Evolutionary conservation across 2,888 invertebrate genomes (phyloP), one percentile per base, ranked within the genome.

Genomic region (Sminthurides aquaticus): DNA sequence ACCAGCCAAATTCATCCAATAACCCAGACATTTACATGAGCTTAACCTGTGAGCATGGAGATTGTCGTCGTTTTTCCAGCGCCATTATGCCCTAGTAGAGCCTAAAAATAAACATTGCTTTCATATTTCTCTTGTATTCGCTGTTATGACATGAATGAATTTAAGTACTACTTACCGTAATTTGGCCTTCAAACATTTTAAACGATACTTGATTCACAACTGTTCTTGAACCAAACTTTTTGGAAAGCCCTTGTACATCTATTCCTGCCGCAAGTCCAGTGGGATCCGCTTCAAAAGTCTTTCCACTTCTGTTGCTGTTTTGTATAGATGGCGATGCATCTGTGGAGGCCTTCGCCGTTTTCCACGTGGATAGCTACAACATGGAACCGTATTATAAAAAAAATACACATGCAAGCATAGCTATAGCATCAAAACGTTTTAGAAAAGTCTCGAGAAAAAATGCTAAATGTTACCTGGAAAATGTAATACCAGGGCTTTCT

Each of bases 51-150:
- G 0, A 89, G 82, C 76, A 89, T 86, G 22, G 85, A 85, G 82
- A 89, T 87, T 20, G 87, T 85, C 0, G 89, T 89, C n/a, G 87
- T 87, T 77, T 91, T 91, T 28, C 91, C 91, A 2, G 90, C 91
- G 8, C 91, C 91, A 77, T 91, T 91, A 77, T 91, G 91, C 0
- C 95, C 95, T 22, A 94, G 80, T 20, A 94, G 80, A 1, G 88
- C 89, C 59, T 49, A 57, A 26, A 26, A 52, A 1, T n/a, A n/a
- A n/a, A n/a, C n/a, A n/a, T n/a, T n/a, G n/a, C n/a, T n/a, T n/a
- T n/a, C n/a, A n/a, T n/a, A n/a, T n/a, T n/a, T n/a, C n/a, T n/a
- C n/a, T n/a, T n/a, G n/a, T n/a, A n/a, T n/a, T n/a, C n/a, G n/a
- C n/a, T n/a, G n/a, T n/a, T n/a, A n/a, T n/a, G n/a, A n/a, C n/a